Base-by-base conservation (phyloP, 1,140 invertebrate genomes). In the Drosophila novamexicana region DNA sequence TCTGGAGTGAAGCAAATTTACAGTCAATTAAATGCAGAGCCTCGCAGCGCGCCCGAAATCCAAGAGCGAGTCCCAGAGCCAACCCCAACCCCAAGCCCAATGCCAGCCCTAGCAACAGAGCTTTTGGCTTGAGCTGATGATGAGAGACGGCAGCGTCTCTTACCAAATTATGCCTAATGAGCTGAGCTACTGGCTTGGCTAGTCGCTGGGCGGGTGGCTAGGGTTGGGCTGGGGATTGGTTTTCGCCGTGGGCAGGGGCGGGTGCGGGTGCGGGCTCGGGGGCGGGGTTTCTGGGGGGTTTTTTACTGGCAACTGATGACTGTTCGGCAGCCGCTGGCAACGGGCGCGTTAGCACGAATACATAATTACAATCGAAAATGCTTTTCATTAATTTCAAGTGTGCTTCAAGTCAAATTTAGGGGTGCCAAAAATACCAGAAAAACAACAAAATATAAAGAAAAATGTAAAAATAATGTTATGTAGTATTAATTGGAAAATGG, bases 311-410 rank as follows among this genome's bases (percentile, higher is more conserved):
- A 54, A 18, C 66, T 62, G 65, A 62, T 63, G 72, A 61, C 32
- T 68, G 71, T 66, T 66, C 10, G 12, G 6, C 37, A 6, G 58
- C 72, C 67, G 44, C 45, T 53, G 67, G 76, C 50, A 61, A 67
- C 57, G 70, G 78, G 62, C 77, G 76, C 76, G 81, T 72, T 80
- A 83, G 73, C 76, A 83, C 83, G 76, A 86, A 86, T 88, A 85
- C 82, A 85, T 88, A 86, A 86, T 88, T 88, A 86, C 83, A 86
- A 86, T 86, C 84, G 79, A 86, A 86, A 86, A 88, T 88, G 83
- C 77, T 86, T 83, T 86, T 89, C 83, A 88, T 88, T 89, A 88
- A 89, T 88, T 88, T 86, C 83, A 79, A 88, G 84, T 88, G 66
- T 67, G 62, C 79, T 82, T 67, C 67, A 76, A 67, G 66, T 58